Base-by-base conservation (phyloP, 2,797 vertebrate genomes). In the Sebastes kiyomatsui region DNA sequence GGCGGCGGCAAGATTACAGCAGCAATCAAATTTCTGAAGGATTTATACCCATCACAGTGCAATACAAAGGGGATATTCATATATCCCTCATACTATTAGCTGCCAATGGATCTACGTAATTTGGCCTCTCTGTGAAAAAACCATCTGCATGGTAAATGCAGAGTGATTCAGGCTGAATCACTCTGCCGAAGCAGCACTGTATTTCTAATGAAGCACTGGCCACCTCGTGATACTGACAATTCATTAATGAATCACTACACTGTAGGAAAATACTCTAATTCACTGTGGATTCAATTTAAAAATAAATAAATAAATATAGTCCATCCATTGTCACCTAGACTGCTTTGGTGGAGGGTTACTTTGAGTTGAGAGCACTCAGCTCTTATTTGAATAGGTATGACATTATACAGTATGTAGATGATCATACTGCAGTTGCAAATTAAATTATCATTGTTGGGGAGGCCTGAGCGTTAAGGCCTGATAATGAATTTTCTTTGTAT, bases 101-200 rank as follows among this genome's bases (percentile, higher is more conserved):
- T 89, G 90, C 87, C 92, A 92, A 80, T 90, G 74, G 82, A 88
- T 85, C 77, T 73, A 76, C 38, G 79, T 91, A 91, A 93, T 90
- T 92, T 91, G 86, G 84, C 78, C 80, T 84, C 79, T 84, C 66
- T 75, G 62, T 35, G 89, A 89, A 77, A 81, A 89, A 91, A 83
- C 49, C 88, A 90, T 94, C 90, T 89, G 90, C 87, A 87, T 82
- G 70, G 77, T 76, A 79, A 90, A 88, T 81, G 87, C 79, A 79
- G 75, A 79, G 77, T 73, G 87, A 93, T 88, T 90, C 81, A 85
- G 85, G 77, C 77, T 32, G 27, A 85, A 79, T 87, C 71, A 68
- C 71, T 69, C 75, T 74, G 70, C 66, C 25, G 72, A 85, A 84
- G 88, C 76, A 62, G 72, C 85, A 14, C 80, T 74, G 83, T 78